A percentile compares a stretch with the other conserved stretches of the same genome.
Evolutionary conservation across 2,113 vertebrate genomes (phyloP).

Genomic region (Dipodomys stephensi): DNA sequence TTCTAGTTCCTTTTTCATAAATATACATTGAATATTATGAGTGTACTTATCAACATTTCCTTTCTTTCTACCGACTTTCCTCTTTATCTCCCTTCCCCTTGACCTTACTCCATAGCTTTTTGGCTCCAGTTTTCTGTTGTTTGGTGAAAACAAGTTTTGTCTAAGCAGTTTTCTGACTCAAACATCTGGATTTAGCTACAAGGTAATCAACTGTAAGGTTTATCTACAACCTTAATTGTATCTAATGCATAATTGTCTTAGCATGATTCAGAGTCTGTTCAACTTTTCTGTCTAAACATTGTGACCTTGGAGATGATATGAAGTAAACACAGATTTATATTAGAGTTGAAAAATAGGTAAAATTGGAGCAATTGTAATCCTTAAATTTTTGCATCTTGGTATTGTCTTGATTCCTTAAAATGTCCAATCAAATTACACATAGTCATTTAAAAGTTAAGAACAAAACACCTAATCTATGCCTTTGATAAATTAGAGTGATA

Average conservation of each 20-base stretch:
- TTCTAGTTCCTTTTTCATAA: too few species aligned
- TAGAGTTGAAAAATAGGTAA: conserved; percentile 1
- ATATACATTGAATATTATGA: too few species aligned
- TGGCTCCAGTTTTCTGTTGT: background rate
- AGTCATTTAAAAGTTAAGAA: background rate
- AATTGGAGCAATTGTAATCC: background rate
- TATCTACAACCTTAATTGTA: background rate
- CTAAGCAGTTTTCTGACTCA: background rate
- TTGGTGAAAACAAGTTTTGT: background rate
- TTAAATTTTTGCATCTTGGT: background rate
- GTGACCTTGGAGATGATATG: background rate
- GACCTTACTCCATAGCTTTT: background rate
- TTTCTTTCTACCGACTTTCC: too few species aligned
- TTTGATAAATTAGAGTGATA: background rate
- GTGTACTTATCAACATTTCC: too few species aligned
- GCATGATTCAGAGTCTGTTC: background rate
- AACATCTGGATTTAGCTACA: background rate
- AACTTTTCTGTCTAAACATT: background rate
- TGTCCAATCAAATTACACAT: background rate
- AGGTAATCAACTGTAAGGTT: background rate
- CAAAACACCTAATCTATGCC: background rate
- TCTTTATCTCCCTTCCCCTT: too few species aligned
- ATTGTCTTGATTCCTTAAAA: background rate
- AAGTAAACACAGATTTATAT: background rate
- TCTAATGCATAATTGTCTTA: background rate